phyloP scores from a whole-genome alignment of 2,888 invertebrate species.

The Volucella bombylans region DNA sequence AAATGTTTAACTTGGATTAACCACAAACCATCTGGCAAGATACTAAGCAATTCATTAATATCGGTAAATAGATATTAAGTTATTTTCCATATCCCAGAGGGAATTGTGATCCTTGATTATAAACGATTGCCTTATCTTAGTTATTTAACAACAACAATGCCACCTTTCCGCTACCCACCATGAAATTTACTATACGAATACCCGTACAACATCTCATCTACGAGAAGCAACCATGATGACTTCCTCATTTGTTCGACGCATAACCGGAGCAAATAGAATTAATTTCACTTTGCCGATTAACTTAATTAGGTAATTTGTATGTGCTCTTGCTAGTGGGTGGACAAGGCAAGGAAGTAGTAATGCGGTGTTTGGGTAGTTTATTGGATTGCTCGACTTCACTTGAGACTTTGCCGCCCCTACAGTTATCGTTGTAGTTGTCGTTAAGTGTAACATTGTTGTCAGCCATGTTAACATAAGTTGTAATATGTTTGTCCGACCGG shows the following conservation, averaged over 20 bases:
- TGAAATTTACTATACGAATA: neutral
- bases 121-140: constrained; percentile 17
- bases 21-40: constrained; percentile 39
- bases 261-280: constrained; percentile 65
- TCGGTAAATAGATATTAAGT: constrained; percentile 46
- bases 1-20: constrained; percentile 3
- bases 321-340: constrained; percentile 40
- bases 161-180: neutral
- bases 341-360: neutral
- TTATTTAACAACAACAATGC: constrained; percentile 30
- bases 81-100: constrained; percentile 37
- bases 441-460: constrained; percentile 57
- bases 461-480: constrained; percentile 61
- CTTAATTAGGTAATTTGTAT: constrained; percentile 70
- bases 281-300: constrained; percentile 69
- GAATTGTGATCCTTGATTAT: constrained; percentile 34
- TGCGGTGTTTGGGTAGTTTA: constrained; percentile 29
- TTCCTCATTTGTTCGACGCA: constrained; percentile 48
- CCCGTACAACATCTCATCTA: neutral
- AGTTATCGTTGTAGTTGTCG: neutral
- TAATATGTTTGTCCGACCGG: constrained; percentile 42
- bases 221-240: constrained; percentile 11
- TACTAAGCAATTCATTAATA: constrained; percentile 48
- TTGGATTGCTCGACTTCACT: constrained; percentile 33
- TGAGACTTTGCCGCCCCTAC: constrained; percentile 14